Evolutionary conservation across 2,888 invertebrate species (phyloP), one percentile per base, ranked within the genome.

Genomic region (Acanthoscelides obtectus): DNA sequence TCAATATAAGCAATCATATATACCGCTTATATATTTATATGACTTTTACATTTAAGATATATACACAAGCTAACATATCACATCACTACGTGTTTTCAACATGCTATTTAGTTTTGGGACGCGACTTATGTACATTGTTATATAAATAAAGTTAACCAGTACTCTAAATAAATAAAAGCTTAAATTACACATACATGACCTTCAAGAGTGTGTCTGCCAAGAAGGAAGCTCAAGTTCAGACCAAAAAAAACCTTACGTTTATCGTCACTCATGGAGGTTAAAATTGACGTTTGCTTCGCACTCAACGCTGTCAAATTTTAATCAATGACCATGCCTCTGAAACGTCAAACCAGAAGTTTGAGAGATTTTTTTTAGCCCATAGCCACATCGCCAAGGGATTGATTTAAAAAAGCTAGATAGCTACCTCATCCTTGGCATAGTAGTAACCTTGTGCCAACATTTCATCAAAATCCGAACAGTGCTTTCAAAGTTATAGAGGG

Each of bases 41-140:
- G 74, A 74, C 75, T 72, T 75, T 74, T 80, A 79, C 77, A 77
- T 71, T 77, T 77, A 75, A 79, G 45, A 74, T 81, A 82, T 83
- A 79, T 82, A 82, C 82, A 82, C 79, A 82, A 82, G 82, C 81
- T 83, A 83, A 81, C 20, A 81, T 83, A 83, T 81, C 82, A 81
- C 83, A 83, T 81, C 78, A 80, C 82, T 83, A 83, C 81, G 77
- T 80, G 78, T 79, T 79, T 78, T 79, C 66, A 81, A 79, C 78
- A 80, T 80, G 80, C 80, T 77, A 75, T 72, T 72, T 69, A 72
- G 73, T 79, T 79, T 76, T 73, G 74, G 72, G 73, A 73, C 72
- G 73, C 72, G 70, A 68, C 70, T 67, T 66, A 20, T 66, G 22
- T 20, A 66, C 22, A 66, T 20, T 66, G 66, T 66, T 66, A 66